Evolutionary conservation across 2,797 vertebrate genomes (phyloP).

Genomic region (Megalops cyprinoides): DNA sequence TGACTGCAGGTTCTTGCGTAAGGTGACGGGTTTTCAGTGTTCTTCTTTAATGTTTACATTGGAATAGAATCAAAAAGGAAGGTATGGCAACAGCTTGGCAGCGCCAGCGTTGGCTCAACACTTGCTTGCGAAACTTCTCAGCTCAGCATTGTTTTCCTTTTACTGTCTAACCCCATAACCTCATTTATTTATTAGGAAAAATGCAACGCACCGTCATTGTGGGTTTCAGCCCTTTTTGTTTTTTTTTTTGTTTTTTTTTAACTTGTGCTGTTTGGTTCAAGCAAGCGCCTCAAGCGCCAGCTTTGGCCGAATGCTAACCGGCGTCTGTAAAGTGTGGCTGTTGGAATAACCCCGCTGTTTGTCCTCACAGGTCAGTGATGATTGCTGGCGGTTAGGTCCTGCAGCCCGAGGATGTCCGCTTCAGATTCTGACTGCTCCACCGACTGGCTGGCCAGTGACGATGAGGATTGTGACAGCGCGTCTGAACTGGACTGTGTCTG

Average conservation of each 20-base stretch:
- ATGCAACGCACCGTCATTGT: background rate
- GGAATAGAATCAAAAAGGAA: background rate
- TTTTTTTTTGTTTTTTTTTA: too few species aligned
- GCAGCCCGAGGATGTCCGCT: slow-evolving; percentile 77
- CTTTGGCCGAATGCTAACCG: background rate
- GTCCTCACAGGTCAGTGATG: slow-evolving; percentile 74
- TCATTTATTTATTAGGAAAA: background rate
- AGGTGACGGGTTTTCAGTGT: slow-evolving; percentile 55
- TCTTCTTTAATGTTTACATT: background rate
- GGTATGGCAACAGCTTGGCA: slow-evolving; percentile 12
- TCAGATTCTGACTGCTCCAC: slow-evolving; percentile 81
- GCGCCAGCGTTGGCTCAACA: background rate
- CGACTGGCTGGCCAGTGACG: slow-evolving; percentile 79
- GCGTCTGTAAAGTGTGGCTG: background rate
- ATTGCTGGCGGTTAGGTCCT: slow-evolving; percentile 68
- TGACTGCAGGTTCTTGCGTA: slow-evolving; percentile 32
- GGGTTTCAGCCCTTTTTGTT: background rate
- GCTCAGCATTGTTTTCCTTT: background rate
- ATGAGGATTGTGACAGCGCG: slow-evolving; percentile 70
- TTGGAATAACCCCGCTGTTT: slow-evolving; percentile 21
- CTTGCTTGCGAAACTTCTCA: background rate
- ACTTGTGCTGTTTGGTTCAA: background rate
- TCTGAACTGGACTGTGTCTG: slow-evolving; percentile 58
- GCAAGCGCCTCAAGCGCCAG: background rate
- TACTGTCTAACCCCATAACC: background rate